A percentile compares a stretch with the other conserved stretches of the same genome.
phyloP scores from a whole-genome alignment of 2,797 vertebrate species.

The Myripristis murdjan region DNA sequence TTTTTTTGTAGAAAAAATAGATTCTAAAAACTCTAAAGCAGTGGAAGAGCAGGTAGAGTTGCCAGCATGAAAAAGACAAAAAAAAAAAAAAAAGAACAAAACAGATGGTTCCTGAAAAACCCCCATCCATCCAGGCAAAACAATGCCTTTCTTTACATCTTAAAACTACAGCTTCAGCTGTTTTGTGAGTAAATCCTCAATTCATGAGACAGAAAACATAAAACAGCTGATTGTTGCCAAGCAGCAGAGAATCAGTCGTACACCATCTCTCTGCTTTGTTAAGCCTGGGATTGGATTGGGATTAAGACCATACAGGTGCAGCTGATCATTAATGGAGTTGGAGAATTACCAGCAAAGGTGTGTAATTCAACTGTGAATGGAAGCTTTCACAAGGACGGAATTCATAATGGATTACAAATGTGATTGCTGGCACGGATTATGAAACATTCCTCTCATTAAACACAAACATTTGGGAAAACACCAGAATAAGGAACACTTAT shows the following conservation, averaged over 20 bases:
- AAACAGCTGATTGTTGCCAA: constrained; percentile 23
- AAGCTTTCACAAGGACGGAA: no score
- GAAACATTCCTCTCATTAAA: no score
- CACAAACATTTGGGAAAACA: no score
- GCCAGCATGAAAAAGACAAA: no score
- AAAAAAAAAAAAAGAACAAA: no score
- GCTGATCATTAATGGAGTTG: no score
- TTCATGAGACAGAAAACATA: neutral
- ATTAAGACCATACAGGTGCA: neutral
- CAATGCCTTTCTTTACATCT: neutral
- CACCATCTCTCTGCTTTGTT: constrained; percentile 7
- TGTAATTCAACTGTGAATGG: no score
- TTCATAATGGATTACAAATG: no score
- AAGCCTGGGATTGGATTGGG: neutral
- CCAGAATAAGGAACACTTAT: neutral
- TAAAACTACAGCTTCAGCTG: neutral
- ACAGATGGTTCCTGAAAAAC: neutral
- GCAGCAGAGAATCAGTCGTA: neutral
- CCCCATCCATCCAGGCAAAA: neutral
- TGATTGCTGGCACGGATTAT: no score
- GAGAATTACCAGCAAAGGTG: no score
- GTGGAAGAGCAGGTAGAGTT: neutral
- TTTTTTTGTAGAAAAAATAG: constrained; percentile 47
- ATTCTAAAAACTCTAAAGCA: constrained; percentile 17
- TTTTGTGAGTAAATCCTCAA: constrained; percentile 22